Conservation (phyloP, 30 jellyfish, hydroid and myxozoan species). For the Cassiopea xamachana region DNA sequence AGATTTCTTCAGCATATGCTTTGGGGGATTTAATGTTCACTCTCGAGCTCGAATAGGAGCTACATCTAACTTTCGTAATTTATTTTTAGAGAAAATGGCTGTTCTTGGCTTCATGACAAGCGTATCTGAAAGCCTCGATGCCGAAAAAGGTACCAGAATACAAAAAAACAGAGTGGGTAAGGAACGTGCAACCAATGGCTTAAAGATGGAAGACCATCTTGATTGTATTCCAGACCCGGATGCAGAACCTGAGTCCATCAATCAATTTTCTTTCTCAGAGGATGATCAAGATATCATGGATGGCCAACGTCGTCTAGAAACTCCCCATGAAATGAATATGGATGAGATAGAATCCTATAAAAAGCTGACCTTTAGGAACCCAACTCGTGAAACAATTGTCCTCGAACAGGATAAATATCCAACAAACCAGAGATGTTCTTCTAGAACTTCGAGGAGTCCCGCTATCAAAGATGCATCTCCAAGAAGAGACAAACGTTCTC, state of each 20-base stretch:
- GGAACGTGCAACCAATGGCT: slow-evolving; percentile 36
- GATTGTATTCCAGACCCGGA: slow-evolving; percentile 19
- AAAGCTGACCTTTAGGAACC: slow-evolving; percentile 17
- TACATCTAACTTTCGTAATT: background rate
- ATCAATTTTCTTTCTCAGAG: slow-evolving; percentile 14
- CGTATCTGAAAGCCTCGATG: slow-evolving; percentile 33
- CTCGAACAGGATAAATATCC: background rate
- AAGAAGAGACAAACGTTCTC: slow-evolving; percentile 4
- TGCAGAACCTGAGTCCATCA: slow-evolving; percentile 2
- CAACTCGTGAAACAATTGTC: slow-evolving; percentile 36
- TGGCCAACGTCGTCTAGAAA: background rate
- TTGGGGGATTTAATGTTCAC: background rate
- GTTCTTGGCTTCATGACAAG: slow-evolving; percentile 56
- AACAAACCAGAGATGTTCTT: slow-evolving; percentile 8
- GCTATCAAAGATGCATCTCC: background rate
- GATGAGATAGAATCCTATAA: slow-evolving; percentile 24
- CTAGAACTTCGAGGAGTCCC: background rate
- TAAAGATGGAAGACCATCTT: slow-evolving; percentile 58
- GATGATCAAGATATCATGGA: background rate
- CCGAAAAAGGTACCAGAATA: slow-evolving; percentile 1
- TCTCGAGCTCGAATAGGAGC: background rate
- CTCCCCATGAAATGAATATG: background rate
- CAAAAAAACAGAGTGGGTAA: background rate
- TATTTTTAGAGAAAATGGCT: slow-evolving; percentile 52
- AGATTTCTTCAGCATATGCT: too few species aligned